phyloP scores from a whole-genome alignment of 2,888 invertebrate genomes.

The Apamea crenata region DNA sequence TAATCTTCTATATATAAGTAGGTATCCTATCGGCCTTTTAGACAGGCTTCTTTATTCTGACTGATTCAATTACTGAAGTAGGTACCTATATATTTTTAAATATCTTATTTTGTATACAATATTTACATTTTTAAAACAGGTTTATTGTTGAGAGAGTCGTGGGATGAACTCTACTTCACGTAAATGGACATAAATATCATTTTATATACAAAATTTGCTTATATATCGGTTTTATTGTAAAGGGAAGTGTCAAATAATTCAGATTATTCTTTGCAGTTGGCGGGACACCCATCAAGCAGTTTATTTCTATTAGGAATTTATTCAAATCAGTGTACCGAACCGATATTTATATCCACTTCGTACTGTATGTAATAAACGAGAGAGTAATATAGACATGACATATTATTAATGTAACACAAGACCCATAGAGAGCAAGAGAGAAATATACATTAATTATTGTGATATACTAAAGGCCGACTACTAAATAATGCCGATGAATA shows the following conservation, averaged over 20 bases:
- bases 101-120: slow-evolving; percentile 20
- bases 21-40: background rate
- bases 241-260: slow-evolving; percentile 70
- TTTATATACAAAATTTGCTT: slow-evolving; percentile 59
- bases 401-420: slow-evolving; percentile 11
- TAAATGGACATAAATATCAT: slow-evolving; percentile 44
- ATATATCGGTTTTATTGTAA: slow-evolving; percentile 61
- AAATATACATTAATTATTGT: slow-evolving; percentile 20
- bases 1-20: background rate
- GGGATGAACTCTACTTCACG: slow-evolving; percentile 20
- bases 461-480: slow-evolving; percentile 7
- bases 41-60: background rate
- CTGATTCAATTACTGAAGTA: background rate
- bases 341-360: slow-evolving; percentile 63
- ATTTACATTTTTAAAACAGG: slow-evolving; percentile 35
- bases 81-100: background rate
- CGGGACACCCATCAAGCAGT: slow-evolving; percentile 59
- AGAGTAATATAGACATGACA: slow-evolving; percentile 64
- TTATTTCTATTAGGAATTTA: slow-evolving; percentile 74
- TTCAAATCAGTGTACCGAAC: slow-evolving; percentile 71
- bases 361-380: slow-evolving; percentile 55
- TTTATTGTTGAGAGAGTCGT: slow-evolving; percentile 2
- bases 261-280: slow-evolving; percentile 68
- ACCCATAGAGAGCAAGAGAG: background rate
- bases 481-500: slow-evolving; percentile 6